A percentile compares a stretch with the other conserved stretches of the same genome.
Evolutionary conservation across 1,140 invertebrate genomes (phyloP).

Genomic region (Apocrypta bakeri): DNA sequence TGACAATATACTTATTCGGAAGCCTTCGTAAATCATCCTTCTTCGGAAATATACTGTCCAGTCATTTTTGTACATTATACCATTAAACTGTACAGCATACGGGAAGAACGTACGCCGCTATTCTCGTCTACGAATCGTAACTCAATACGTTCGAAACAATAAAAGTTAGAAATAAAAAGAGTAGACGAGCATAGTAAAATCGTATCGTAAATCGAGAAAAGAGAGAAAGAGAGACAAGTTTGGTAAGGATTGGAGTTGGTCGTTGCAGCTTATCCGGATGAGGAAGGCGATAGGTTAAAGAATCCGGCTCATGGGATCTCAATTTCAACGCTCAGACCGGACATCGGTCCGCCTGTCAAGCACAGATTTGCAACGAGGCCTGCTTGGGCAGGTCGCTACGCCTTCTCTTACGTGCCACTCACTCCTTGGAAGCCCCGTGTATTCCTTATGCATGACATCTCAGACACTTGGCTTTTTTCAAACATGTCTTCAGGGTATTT

Average conservation of each 20-base stretch:
- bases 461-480: slow-evolving; percentile 88
- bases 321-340: slow-evolving; percentile 71
- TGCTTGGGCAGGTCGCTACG: slow-evolving; percentile 90
- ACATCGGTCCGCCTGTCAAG: slow-evolving; percentile 73
- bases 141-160: too few species aligned
- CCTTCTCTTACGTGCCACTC: slow-evolving; percentile 89
- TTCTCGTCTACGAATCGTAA: background rate
- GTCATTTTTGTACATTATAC: too few species aligned
- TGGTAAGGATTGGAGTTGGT: slow-evolving; percentile 36
- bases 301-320: slow-evolving; percentile 69
- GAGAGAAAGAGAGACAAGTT: background rate
- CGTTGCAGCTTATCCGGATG: slow-evolving; percentile 42
- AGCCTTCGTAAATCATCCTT: background rate
- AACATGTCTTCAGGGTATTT: slow-evolving; percentile 86
- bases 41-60: background rate
- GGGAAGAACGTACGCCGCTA: background rate
- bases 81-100: too few species aligned
- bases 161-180: background rate
- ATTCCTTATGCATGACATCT: slow-evolving; percentile 83
- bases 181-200: background rate
- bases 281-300: slow-evolving; percentile 68
- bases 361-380: slow-evolving; percentile 84
- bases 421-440: slow-evolving; percentile 88
- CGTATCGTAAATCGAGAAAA: background rate
- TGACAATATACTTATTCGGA: background rate